Percentiles rank a stretch among this genome's conserved stretches.
phyloP scores from a whole-genome alignment of 2,797 vertebrate species.

The Crypturellus tataupa region DNA sequence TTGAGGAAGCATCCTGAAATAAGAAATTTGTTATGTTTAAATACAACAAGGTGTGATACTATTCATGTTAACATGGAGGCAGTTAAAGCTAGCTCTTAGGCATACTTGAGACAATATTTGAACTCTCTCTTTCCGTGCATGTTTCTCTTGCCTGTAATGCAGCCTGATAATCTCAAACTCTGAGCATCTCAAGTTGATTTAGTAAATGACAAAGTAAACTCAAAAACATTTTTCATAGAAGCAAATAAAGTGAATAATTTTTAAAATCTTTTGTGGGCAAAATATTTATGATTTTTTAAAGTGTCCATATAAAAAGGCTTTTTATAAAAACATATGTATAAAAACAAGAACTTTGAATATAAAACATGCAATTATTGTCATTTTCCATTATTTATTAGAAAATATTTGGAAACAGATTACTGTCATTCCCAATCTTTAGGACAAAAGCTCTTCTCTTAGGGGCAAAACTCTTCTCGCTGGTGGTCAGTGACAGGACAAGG shows the following conservation, averaged over 20 bases:
- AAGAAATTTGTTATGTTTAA: background rate
- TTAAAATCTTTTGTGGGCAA: background rate
- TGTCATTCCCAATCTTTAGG: background rate
- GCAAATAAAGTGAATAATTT: background rate
- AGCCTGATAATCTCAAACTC: background rate
- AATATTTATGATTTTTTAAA: background rate
- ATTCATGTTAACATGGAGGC: background rate
- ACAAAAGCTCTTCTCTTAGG: too few relatives aligned
- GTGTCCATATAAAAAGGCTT: background rate
- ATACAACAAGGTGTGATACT: background rate
- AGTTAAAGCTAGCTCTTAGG: background rate
- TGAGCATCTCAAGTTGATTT: background rate
- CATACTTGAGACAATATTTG: background rate
- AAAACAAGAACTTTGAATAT: background rate
- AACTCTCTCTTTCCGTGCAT: background rate
- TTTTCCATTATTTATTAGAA: background rate
- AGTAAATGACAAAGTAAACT: background rate
- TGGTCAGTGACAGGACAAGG: too few relatives aligned
- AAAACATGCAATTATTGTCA: background rate
- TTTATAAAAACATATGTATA: background rate
- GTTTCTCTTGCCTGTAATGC: background rate
- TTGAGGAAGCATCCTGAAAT: background rate
- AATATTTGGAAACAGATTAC: background rate
- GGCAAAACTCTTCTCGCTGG: too few relatives aligned
- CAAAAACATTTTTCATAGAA: background rate